Evolutionary conservation across 64 coral and sea anemone species (phyloP), one percentile per base, ranked within the genome.

Genomic region (Pachyseris speciosa): DNA sequence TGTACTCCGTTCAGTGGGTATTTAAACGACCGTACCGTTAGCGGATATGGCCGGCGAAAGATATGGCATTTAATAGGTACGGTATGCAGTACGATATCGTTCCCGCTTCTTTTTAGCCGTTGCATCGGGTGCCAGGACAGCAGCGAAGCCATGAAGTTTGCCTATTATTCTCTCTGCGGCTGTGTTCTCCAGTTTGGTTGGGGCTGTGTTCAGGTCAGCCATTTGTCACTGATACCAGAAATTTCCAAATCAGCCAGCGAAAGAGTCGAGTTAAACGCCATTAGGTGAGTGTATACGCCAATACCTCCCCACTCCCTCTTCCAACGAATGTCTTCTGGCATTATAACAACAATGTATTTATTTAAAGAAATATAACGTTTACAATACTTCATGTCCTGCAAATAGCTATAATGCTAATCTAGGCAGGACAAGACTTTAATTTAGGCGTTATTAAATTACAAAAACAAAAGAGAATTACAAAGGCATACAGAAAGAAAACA

Each of bases 151-250:
- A 61, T 87, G 7, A 95, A 95, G 81, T 38, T 95, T 15, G 30
- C 59, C 10, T 95, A 95, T 67, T 95, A 87, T 27, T 83, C 80
- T 32, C 50, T 31, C 1, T 90, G 86, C 63, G 94, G 89, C 11
- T 89, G 89, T 9, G 38, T 95, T 10, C 91, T 95, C 64, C 94
- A 95, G 65, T 95, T 95, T 83, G 94, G 94, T 8, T 95, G 94
- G 94, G 94, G 94, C 34, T 91, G 94, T 74, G 85, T 92, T 30
- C 88, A 95, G 69, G 60, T 95, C 41, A 91, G 88, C 20, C 94
- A 95, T 92, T 70, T 95, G 67, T 87, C 94, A 9, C 37, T 95
- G 16, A 95, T 95, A 66, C 94, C 94, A 71, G 94, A 95, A 49
- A 95, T 95, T 12, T 90, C 87, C 37, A 80, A 95, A 44, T 72